Evolutionary conservation across 2,113 vertebrate species (phyloP).

Genomic region (Peucedramus taeniatus): DNA sequence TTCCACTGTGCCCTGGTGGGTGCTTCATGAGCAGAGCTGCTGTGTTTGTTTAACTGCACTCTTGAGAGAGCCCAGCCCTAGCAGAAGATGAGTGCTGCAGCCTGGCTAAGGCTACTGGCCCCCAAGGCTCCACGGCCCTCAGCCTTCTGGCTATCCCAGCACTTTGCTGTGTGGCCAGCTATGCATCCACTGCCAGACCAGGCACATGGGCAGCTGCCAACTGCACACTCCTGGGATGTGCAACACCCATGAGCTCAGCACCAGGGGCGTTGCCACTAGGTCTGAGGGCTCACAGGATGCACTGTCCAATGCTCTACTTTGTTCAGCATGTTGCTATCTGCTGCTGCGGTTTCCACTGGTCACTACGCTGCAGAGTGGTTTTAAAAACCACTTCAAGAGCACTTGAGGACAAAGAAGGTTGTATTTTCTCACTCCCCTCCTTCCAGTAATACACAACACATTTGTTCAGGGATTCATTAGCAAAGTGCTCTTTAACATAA

Average conservation of each 20-base stretch:
- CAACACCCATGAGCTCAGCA: background rate
- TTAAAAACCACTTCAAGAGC: constrained; percentile 53
- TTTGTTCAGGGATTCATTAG: constrained; percentile 64
- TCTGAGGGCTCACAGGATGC: background rate
- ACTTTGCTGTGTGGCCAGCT: accelerated
- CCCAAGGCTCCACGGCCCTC: accelerated
- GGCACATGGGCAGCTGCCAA: background rate
- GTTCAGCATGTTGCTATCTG: background rate
- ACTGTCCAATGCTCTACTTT: background rate
- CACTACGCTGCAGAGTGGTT: background rate
- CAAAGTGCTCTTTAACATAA: constrained; percentile 55
- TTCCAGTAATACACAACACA: background rate
- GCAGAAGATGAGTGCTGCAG: background rate
- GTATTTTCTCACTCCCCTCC: background rate
- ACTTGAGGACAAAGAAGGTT: constrained; percentile 68
- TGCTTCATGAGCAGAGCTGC: background rate
- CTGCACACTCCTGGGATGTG: background rate
- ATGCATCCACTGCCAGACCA: accelerated
- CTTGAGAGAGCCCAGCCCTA: background rate
- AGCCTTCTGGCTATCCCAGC: background rate
- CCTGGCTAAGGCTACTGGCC: background rate
- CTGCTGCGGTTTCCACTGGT: background rate
- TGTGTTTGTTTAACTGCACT: background rate
- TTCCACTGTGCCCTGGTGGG: background rate
- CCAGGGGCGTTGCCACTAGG: accelerated